These are phyloP conservation scores for Steinernema hermaphroditum DNA, from an alignment of 2,888 invertebrate species.

Conservation along the genomic window DNA sequence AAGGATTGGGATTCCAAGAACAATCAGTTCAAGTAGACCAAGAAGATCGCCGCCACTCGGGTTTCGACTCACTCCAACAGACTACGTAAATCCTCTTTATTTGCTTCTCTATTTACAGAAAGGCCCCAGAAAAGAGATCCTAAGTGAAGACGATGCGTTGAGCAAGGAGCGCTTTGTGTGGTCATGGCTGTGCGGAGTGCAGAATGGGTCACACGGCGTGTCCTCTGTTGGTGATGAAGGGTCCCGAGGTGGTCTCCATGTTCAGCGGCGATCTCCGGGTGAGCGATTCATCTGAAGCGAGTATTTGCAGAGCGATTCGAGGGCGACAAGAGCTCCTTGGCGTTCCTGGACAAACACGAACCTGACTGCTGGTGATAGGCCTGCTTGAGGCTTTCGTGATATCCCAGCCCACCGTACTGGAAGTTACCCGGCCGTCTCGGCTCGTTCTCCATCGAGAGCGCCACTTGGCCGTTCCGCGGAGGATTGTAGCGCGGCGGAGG, in stretches of 20 bases:
- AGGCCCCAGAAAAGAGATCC: conserved; percentile 9
- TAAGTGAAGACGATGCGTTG: neutral
- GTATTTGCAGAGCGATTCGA: conserved; percentile 14
- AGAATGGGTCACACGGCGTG: neutral
- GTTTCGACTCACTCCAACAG: no score
- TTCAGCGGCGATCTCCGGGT: neutral
- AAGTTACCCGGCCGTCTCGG: neutral
- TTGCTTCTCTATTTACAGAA: neutral
- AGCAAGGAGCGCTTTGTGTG: neutral
- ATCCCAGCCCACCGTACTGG: neutral
- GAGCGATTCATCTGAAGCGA: neutral
- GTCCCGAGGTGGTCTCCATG: conserved; percentile 11
- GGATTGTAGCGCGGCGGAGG: conserved; percentile 18
- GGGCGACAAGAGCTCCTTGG: neutral
- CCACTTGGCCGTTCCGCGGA: conserved; percentile 8
- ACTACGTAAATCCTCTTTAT: neutral
- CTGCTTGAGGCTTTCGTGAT: conserved; percentile 22
- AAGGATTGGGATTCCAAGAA: no score
- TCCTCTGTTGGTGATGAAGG: neutral
- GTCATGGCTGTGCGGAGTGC: neutral
- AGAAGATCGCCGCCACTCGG: no score
- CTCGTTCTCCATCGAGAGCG: conserved; percentile 21
- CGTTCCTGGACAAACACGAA: neutral
- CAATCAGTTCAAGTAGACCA: no score
- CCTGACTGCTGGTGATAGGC: conserved; percentile 27